Evolutionary conservation across 2,113 vertebrate species (phyloP), one percentile per base, ranked within the genome.

Genomic region (Acrocephalus arundinaceus): DNA sequence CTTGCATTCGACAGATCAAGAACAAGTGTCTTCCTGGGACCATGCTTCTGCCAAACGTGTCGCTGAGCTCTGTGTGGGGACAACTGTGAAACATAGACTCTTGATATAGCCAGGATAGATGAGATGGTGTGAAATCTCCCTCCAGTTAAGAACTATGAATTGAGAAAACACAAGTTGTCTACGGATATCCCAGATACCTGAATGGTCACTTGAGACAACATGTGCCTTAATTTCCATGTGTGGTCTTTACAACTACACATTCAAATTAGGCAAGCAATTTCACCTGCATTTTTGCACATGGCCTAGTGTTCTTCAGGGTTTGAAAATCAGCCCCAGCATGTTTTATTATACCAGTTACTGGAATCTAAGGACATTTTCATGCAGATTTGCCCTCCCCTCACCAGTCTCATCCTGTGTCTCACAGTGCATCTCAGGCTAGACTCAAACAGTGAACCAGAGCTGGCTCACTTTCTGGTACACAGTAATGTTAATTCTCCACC

Each of bases 261-360:
- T 62, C 89, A 85, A 84, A 84, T 93, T 84, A 76, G 85, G 89
- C 87, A 92, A 96, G 72, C 17, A 65, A 91, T 85, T 92, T 94
- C 85, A 82, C 73, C 93, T 94, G 93, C 94, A 39, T 93, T 96
- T 92, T 93, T 96, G 95, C 95, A 95, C 96, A 97, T 74, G 92
- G 93, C 89, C 91, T 57, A 25, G 39, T 81, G 59, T 65, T 92
- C 73, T 92, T 92, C 61, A 75, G 89, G 62, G 89, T 90, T 71
- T 85, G 70, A 94, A 95, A 92, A 89, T 62, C 68, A 94, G 52
- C 63, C 74, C 83, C 48, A 63, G 54, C 10, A 67, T 0, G 1
- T 85, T 80, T 81, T 74, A 75, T 71, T 66, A 22, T 57, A 84
- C 33, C 89, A 77, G 13, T 90, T 93, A 94, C 92, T 86, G 85